phyloP scores from a whole-genome alignment of 2,888 invertebrate species.

The Heliothis peltigera region DNA sequence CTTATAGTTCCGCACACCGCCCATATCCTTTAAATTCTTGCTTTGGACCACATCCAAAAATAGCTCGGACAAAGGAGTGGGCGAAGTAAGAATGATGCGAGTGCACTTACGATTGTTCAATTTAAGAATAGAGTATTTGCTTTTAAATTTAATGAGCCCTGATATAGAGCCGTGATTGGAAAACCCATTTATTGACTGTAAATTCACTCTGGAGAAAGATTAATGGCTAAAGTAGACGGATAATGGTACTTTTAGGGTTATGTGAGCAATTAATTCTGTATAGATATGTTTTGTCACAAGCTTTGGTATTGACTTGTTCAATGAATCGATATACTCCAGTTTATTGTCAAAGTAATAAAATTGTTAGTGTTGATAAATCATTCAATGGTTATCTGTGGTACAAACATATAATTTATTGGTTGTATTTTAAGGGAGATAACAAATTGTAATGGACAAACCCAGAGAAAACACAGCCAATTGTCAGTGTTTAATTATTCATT shows the following conservation, averaged over 20 bases:
- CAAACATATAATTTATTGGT: conserved; percentile 14
- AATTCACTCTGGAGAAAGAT: conserved; percentile 50
- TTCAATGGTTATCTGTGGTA: conserved; percentile 18
- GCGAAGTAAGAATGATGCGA: conserved; percentile 84
- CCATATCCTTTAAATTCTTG: conserved; percentile 31
- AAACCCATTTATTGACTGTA: conserved; percentile 63
- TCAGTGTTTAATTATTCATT: background rate
- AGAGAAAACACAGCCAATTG: background rate
- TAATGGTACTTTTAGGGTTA: conserved; percentile 47
- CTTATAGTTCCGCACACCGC: background rate
- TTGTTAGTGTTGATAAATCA: conserved; percentile 18
- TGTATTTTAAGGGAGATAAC: conserved; percentile 15
- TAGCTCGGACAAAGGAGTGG: conserved; percentile 85
- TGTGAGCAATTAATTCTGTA: conserved; percentile 40
- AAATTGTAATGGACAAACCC: background rate
- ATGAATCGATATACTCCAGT: conserved; percentile 34
- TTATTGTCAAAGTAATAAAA: conserved; percentile 21
- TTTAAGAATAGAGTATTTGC: conserved; percentile 78
- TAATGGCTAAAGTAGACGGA: conserved; percentile 34
- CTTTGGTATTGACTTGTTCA: conserved; percentile 28
- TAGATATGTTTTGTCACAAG: conserved; percentile 43
- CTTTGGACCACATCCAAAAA: conserved; percentile 70
- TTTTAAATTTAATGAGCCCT: conserved; percentile 79
- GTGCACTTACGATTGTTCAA: conserved; percentile 84
- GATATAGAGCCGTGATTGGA: conserved; percentile 74